A percentile compares a stretch with the other conserved stretches of the same genome.
Conservation (phyloP, 2,797 vertebrate genomes). For the Fratercula arctica region DNA sequence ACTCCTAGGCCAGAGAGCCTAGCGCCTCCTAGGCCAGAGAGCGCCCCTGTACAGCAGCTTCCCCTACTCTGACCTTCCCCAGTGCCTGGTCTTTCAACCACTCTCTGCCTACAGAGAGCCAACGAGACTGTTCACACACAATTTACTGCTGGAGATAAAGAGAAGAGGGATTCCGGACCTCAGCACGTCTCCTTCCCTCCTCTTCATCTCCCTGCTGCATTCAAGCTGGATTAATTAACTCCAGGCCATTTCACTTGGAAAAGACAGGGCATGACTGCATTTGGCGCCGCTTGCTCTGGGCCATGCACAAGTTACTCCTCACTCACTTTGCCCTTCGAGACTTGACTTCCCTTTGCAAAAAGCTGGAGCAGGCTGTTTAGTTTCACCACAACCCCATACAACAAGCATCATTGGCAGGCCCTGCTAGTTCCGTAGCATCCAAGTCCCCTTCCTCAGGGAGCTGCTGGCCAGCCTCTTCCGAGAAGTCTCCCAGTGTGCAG, state of each 20-base stretch:
- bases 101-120: not conserved
- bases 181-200: not conserved
- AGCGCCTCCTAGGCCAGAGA: not conserved
- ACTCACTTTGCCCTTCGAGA: not conserved
- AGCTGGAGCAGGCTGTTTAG: not conserved
- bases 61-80: not conserved
- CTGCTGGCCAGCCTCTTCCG: not conserved
- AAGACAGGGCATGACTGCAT: not conserved
- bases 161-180: not conserved
- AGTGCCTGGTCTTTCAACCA: not conserved
- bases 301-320: not conserved
- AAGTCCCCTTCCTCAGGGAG: not conserved
- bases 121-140: fast-evolving
- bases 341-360: not conserved
- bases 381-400: not conserved
- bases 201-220: not conserved
- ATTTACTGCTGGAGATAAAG: not conserved
- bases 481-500: not conserved
- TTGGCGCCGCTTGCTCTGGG: not conserved
- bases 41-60: not conserved
- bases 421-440: not conserved
- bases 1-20: not conserved
- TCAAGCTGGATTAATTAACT: not conserved
- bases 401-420: not conserved
- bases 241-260: not conserved